Conservation (phyloP, 2,113 vertebrate genomes). For the Lepisosteus oculatus region DNA sequence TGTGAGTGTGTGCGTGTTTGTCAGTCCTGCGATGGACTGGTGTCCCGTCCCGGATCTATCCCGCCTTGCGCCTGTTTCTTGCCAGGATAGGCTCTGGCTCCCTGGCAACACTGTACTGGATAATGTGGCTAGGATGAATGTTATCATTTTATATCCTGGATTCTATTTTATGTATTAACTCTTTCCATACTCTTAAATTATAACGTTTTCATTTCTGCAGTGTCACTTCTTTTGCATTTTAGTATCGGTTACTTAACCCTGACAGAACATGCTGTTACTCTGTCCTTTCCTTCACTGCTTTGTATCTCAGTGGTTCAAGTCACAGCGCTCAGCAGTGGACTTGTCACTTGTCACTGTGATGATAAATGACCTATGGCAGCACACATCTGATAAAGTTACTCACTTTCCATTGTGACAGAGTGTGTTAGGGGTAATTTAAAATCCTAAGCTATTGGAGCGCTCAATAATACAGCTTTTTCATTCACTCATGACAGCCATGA, state of each 20-base stretch:
- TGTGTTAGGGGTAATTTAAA: slow-evolving; percentile 47
- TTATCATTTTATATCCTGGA: too few species aligned
- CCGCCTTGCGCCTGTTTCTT: too few species aligned
- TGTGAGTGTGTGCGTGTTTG: too few species aligned
- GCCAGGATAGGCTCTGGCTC: too few species aligned
- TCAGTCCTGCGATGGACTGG: too few species aligned
- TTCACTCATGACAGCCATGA: slow-evolving; percentile 51
- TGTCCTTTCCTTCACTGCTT: slow-evolving; percentile 16
- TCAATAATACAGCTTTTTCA: slow-evolving; percentile 38
- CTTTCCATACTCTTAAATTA: too few species aligned
- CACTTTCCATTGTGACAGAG: slow-evolving; percentile 44
- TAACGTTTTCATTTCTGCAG: background rate
- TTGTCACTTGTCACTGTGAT: slow-evolving; percentile 42
- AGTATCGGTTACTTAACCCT: background rate
- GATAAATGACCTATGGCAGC: slow-evolving; percentile 54
- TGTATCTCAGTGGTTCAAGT: slow-evolving; percentile 14
- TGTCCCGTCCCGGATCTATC: too few species aligned
- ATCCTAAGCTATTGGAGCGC: slow-evolving; percentile 49
- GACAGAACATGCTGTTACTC: background rate
- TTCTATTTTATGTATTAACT: too few species aligned
- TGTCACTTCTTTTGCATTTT: slow-evolving; percentile 2
- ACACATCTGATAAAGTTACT: slow-evolving; percentile 58
- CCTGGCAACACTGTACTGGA: too few species aligned
- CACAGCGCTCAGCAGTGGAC: slow-evolving; percentile 28
- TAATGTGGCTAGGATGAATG: too few species aligned